phyloP scores from a whole-genome alignment of 2,888 invertebrate genomes.

The Cenopis cana region DNA sequence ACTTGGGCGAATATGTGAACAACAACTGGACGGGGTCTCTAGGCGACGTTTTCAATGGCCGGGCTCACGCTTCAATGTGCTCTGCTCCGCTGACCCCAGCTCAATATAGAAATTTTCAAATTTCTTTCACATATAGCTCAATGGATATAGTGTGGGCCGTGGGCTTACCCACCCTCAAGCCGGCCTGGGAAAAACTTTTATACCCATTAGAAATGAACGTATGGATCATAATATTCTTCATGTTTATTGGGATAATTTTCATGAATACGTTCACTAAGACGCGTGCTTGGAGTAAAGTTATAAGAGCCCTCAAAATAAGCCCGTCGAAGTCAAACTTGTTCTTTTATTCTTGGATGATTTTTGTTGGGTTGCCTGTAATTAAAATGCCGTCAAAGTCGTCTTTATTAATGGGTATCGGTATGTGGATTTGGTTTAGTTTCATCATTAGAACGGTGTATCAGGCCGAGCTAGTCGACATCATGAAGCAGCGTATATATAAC shows the following conservation, averaged over 20 bases:
- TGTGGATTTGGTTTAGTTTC: conserved; percentile 67
- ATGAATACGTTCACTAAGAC: conserved; percentile 56
- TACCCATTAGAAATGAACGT: conserved; percentile 58
- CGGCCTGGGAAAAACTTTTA: conserved; percentile 66
- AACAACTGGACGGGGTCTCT: conserved; percentile 70
- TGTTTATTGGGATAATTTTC: conserved; percentile 59
- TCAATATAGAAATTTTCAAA: conserved; percentile 66
- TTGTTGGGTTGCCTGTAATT: conserved; percentile 62
- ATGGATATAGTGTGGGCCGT: conserved; percentile 69
- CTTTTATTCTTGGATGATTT: conserved; percentile 65
- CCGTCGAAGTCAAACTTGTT: conserved; percentile 59
- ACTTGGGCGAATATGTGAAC: conserved; percentile 57
- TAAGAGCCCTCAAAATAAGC: conserved; percentile 51
- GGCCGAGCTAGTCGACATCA: conserved; percentile 59
- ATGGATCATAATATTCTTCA: conserved; percentile 55
- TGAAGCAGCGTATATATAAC: conserved; percentile 58
- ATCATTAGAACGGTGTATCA: conserved; percentile 66
- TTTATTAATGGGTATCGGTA: conserved; percentile 55
- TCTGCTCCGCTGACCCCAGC: conserved; percentile 58
- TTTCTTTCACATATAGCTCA: conserved; percentile 64
- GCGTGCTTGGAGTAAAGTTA: conserved; percentile 52
- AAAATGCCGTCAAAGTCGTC: conserved; percentile 55
- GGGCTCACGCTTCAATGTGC: conserved; percentile 60
- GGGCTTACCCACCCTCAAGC: conserved; percentile 54
- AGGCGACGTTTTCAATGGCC: conserved; percentile 61